Evolutionary conservation across 2,888 invertebrate genomes (phyloP).

Genomic region (Ectemnius cavifrons): DNA sequence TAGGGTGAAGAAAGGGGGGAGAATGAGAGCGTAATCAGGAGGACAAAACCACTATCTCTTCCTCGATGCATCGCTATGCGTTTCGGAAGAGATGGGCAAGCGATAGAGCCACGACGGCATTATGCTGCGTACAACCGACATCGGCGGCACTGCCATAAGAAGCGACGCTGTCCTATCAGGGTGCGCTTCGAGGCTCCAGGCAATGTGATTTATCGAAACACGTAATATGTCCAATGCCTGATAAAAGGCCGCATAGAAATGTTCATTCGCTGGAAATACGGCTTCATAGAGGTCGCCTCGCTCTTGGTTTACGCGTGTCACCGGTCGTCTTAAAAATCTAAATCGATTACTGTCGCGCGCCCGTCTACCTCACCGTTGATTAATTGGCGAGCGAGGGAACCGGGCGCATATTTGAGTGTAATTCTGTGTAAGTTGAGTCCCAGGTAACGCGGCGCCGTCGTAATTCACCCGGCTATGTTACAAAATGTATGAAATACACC

Average conservation of each 20-base stretch:
- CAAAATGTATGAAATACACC: not conserved
- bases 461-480: constrained; percentile 22
- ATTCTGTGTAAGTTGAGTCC: constrained; percentile 35
- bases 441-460: not conserved
- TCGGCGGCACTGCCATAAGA: constrained; percentile 38
- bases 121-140: constrained; percentile 34
- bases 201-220: constrained; percentile 53
- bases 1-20: not conserved
- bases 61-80: constrained; percentile 29
- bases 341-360: constrained; percentile 43
- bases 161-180: constrained; percentile 43
- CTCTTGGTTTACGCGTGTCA: constrained; percentile 30
- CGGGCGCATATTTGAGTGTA: constrained; percentile 38
- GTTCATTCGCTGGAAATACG: constrained; percentile 48
- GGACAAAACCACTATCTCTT: constrained; percentile 43
- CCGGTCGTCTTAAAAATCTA: constrained; percentile 33
- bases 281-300: constrained; percentile 19
- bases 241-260: constrained; percentile 52
- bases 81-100: constrained; percentile 33
- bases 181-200: constrained; percentile 39
- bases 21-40: constrained; percentile 34
- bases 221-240: constrained; percentile 52
- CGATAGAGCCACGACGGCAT: constrained; percentile 38
- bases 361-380: constrained; percentile 22
- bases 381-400: constrained; percentile 29